These are phyloP conservation scores for Globodera ellingtonae DNA, from an alignment of 1,140 invertebrate species.

Conservation along the genomic window DNA sequence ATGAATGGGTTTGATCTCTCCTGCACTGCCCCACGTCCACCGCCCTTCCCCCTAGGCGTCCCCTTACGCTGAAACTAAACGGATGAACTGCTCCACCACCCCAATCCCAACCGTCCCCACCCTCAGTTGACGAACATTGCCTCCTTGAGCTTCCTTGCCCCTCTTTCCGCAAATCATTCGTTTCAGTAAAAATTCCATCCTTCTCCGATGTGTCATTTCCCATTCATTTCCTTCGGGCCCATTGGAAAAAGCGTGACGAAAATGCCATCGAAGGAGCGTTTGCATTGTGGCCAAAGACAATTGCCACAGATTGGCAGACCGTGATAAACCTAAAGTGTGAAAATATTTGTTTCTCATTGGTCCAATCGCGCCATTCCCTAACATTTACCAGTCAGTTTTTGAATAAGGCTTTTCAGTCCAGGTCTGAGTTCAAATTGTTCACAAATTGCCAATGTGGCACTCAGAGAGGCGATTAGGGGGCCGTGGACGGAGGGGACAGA, in stretches of 20 bases:
- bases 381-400: conserved; percentile 19
- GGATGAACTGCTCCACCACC: not conserved
- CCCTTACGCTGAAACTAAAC: not conserved
- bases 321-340: not conserved
- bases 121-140: too few relatives aligned
- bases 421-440: conserved; percentile 17
- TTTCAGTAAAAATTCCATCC: not conserved
- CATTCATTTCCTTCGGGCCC: not conserved
- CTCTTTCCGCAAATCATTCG: not conserved
- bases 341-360: not conserved
- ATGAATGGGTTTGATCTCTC: not conserved
- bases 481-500: not conserved
- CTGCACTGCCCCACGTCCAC: not conserved
- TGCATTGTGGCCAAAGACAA: not conserved
- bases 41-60: too few relatives aligned
- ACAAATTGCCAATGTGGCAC: conserved; percentile 14
- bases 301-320: conserved; percentile 1
- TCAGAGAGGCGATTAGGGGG: not conserved
- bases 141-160: not conserved
- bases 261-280: not conserved
- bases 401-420: conserved; percentile 15
- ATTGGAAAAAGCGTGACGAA: not conserved
- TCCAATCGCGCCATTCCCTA: not conserved
- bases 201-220: not conserved
- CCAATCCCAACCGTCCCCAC: not conserved